These are phyloP conservation scores for Hyppa rectilinea DNA, from an alignment of 2,888 invertebrate genomes.

Conservation along the genomic window DNA sequence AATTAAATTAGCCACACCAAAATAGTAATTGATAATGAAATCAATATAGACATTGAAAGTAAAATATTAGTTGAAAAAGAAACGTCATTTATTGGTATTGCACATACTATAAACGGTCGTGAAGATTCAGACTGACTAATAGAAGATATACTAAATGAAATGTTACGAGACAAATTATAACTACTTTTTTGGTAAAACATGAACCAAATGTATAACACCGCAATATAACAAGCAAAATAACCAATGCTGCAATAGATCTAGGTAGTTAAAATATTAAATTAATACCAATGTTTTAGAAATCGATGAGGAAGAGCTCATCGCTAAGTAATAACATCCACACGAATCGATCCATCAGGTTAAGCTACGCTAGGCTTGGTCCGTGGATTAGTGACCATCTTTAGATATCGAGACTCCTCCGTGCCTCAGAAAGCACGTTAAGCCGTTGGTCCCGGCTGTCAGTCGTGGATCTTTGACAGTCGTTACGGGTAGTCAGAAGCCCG, in stretches of 20 bases:
- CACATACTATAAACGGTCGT: neutral
- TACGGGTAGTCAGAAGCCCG: no score
- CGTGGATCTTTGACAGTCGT: no score
- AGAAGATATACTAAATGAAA: neutral
- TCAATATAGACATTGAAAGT: neutral
- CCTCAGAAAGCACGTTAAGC: no score
- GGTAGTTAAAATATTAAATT: conserved; percentile 7
- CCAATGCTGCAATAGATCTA: neutral
- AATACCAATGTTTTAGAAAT: no score
- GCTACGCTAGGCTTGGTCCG: no score
- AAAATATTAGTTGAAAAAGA: neutral
- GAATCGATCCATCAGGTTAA: no score
- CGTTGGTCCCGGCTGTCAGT: no score
- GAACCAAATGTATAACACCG: neutral
- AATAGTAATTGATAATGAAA: conserved; percentile 23
- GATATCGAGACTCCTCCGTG: no score
- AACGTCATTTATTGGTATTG: neutral
- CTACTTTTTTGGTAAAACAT: neutral
- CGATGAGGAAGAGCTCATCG: no score
- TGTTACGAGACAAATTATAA: neutral
- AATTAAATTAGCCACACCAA: conserved; percentile 35
- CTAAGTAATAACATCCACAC: no score
- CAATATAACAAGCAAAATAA: neutral
- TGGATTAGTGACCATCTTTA: no score
- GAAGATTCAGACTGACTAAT: neutral